These are phyloP conservation scores for Belonocnema kinseyi DNA, from an alignment of 1,140 invertebrate genomes.

Conservation along the genomic window DNA sequence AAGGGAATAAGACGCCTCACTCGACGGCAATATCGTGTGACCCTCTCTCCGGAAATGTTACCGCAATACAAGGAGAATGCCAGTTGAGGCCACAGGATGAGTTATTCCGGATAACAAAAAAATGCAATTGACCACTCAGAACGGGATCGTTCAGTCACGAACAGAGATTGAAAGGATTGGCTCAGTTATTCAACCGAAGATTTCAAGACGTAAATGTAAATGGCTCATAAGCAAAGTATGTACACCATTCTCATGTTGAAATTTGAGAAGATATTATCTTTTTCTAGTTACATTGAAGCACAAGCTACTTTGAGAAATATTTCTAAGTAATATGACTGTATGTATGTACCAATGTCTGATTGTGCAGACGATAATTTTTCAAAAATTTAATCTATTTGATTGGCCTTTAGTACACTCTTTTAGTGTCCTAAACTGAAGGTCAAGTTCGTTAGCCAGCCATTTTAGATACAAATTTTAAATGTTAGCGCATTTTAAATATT, in stretches of 20 bases:
- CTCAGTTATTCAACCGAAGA: not conserved
- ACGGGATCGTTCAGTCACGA: slow-evolving; percentile 27
- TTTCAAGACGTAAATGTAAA: not conserved
- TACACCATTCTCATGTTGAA: not conserved
- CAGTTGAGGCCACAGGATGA: slow-evolving; percentile 17
- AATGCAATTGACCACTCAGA: slow-evolving; percentile 23
- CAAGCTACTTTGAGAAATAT: no score
- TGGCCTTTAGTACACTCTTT: no score
- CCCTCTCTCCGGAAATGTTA: slow-evolving; percentile 28
- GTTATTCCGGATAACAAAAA: slow-evolving; percentile 31
- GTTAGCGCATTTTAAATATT: no score
- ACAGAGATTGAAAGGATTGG: not conserved
- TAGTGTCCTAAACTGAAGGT: no score
- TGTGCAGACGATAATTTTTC: no score
- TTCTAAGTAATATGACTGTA: no score
- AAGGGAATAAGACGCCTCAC: slow-evolving; percentile 24
- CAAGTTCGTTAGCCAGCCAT: no score
- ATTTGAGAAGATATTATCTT: not conserved
- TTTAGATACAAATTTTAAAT: no score
- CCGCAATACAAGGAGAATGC: slow-evolving; percentile 18
- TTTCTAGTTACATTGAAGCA: not conserved
- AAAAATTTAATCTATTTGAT: no score
- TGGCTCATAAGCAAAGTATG: not conserved
- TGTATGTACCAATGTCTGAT: no score
- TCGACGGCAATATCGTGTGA: slow-evolving; percentile 24